Evolutionary conservation across 1,140 invertebrate species (phyloP), one percentile per base, ranked within the genome.

Genomic region (Bathynomus jamesi): DNA sequence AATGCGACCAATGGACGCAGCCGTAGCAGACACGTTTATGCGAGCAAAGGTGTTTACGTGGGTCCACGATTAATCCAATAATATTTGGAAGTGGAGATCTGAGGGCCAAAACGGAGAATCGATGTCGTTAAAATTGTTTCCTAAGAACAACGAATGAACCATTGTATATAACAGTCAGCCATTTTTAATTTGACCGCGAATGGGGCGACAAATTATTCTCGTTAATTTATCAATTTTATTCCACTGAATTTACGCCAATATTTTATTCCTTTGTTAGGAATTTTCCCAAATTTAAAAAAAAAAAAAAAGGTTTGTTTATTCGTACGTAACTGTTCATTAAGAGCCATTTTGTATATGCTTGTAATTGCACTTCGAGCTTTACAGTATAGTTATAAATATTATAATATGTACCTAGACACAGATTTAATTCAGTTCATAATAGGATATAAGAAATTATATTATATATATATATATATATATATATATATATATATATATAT

Each of bases 401-500:
- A 8, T 8, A 8, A 40, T 40, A 40, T 40, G 17, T 40, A 64
- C 13, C 24, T 64, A 64, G 24, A 64, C 28, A 64, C 28, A 64
- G 24, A 28, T 64, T 25, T 64, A 64, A 25, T 25, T 64, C 3
- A 5, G 28, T 11, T 2, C 1, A 62, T 62, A 27, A 10, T 8
- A 7, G 21, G 7, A 40, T 8, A 40, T 40, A 40, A 40, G 17
- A 40, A 40, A 40, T 8, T 64, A 27, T 64, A 27, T 64, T 24
- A 64, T 28, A 64, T 64, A 64, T 64, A 64, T 64, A 64, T 64
- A 28, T 24, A 24, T 24, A 64, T 64, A 28, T 64, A 64, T 64
- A 28, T 64, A 28, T 0, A 64, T 64, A 2, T 64, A 64, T 28
- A 28, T 63, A 63, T 63, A 63, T 63, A 63, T 63, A 63, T 63